Conservation (phyloP, 2,113 vertebrate genomes). For the Pterophyllum scalare region DNA sequence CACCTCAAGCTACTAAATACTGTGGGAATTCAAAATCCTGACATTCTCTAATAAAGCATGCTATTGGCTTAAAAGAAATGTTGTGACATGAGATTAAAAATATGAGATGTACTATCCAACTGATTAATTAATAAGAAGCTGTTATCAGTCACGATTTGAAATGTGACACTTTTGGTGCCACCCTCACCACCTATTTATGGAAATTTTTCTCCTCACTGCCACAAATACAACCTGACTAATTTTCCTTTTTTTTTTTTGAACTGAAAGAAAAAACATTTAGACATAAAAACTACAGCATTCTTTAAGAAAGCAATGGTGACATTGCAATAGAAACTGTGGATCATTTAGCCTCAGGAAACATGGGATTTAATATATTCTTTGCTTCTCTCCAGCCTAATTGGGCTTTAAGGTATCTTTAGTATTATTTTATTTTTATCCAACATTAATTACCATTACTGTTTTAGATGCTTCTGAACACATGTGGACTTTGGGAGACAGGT, state of each 20-base stretch:
- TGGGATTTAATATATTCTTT: neutral
- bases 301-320: neutral
- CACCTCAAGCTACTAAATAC: slow-evolving; percentile 33
- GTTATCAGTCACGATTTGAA: neutral
- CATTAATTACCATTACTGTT: neutral
- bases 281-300: neutral
- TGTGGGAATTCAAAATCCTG: slow-evolving; percentile 26
- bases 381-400: neutral
- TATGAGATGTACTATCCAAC: neutral
- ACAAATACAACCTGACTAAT: neutral
- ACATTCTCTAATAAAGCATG: slow-evolving; percentile 14
- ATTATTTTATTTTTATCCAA: neutral
- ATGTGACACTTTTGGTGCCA: neutral
- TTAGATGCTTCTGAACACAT: neutral
- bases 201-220: neutral
- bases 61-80: slow-evolving; percentile 13
- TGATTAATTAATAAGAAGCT: slow-evolving; percentile 20
- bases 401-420: neutral
- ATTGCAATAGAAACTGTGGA: neutral
- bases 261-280: slow-evolving; percentile 1
- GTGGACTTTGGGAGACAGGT: slow-evolving; percentile 26
- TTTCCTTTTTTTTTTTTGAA: neutral
- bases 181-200: neutral
- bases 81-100: slow-evolving; percentile 4
- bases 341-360: neutral